These are phyloP conservation scores for Himantopus leucocephalus DNA, from an alignment of 2,113 vertebrate species.

Conservation along the genomic window DNA sequence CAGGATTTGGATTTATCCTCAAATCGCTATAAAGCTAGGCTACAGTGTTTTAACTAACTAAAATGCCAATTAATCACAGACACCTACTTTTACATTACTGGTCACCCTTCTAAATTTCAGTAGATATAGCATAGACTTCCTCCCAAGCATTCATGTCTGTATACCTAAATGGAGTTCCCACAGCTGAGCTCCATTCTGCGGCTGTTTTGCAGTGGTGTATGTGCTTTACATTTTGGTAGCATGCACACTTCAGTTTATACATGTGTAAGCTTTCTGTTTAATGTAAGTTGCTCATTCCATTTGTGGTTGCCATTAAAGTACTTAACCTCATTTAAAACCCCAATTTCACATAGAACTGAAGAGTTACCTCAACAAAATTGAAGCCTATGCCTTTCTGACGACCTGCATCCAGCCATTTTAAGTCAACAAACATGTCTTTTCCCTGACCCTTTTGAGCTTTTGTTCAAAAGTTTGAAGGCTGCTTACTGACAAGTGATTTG, in stretches of 20 bases:
- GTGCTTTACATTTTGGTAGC: not conserved
- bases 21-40: not conserved
- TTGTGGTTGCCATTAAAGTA: conserved; percentile 4
- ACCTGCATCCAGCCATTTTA: conserved; percentile 19
- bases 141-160: not conserved
- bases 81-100: not conserved
- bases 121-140: not conserved
- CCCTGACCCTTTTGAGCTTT: conserved; percentile 54
- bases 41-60: not conserved
- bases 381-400: not conserved
- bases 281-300: not conserved
- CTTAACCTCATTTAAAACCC: conserved; percentile 5
- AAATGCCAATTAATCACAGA: not conserved
- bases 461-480: conserved; percentile 60
- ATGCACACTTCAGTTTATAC: not conserved
- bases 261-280: conserved; percentile 5
- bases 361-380: not conserved
- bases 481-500: conserved; percentile 69
- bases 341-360: not conserved
- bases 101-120: not conserved
- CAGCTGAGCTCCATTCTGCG: not conserved
- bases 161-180: not conserved
- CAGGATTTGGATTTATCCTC: not conserved
- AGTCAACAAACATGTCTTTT: conserved; percentile 48
- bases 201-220: not conserved